A percentile compares a stretch with the other conserved stretches of the same genome.
Conservation (phyloP, 2,113 vertebrate genomes). For the Lasiurus cinereus region DNA sequence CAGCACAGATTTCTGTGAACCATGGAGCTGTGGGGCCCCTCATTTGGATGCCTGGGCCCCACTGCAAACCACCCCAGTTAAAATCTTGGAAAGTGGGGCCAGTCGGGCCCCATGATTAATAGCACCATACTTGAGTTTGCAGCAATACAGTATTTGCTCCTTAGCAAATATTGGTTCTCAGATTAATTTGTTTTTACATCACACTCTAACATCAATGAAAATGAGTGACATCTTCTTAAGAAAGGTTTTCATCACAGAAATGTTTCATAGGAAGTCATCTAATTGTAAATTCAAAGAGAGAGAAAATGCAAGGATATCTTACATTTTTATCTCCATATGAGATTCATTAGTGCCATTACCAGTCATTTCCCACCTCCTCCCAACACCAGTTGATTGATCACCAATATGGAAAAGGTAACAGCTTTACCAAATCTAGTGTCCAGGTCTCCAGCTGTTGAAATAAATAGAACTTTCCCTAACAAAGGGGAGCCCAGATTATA, state of each 20-base stretch:
- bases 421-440: constrained; percentile 37
- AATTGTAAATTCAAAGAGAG: constrained; percentile 39
- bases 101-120: background rate
- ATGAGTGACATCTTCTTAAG: constrained; percentile 48
- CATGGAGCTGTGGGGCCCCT: background rate
- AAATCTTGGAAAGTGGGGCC: background rate
- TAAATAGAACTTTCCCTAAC: constrained; percentile 52
- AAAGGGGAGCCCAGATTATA: constrained; percentile 14
- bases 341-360: background rate
- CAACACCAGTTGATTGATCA: background rate
- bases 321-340: background rate
- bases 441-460: background rate
- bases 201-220: constrained; percentile 33
- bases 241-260: constrained; percentile 26
- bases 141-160: background rate
- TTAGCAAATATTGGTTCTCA: background rate
- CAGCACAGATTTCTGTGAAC: background rate
- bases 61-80: background rate
- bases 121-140: accelerated
- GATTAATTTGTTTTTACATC: constrained; percentile 45
- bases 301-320: constrained; percentile 8
- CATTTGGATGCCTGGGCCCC: background rate
- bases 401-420: background rate
- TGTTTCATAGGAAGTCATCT: constrained; percentile 37
- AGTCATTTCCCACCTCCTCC: background rate